Evolutionary conservation across 2,797 vertebrate genomes (phyloP).

Genomic region (Pangasius djambal): DNA sequence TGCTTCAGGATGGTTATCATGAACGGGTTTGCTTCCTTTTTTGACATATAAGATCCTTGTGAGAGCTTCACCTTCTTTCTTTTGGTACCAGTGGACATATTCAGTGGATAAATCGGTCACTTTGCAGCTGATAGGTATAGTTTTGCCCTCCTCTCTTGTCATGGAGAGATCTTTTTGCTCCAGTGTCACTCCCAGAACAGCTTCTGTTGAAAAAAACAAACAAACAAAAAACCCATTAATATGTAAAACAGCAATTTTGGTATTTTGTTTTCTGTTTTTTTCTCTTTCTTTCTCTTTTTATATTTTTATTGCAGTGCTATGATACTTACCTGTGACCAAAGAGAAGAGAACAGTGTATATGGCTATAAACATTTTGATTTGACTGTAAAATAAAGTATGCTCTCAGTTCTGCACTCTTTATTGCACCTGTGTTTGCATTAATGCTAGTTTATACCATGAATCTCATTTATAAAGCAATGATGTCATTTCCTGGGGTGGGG

Average conservation of each 20-base stretch:
- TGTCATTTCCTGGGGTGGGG: neutral
- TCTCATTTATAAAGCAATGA: constrained; percentile 1
- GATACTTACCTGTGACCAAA: constrained; percentile 20
- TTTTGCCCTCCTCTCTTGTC: neutral
- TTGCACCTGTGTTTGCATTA: neutral
- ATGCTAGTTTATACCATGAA: neutral
- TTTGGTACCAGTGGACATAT: constrained; percentile 18
- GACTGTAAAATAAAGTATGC: neutral
- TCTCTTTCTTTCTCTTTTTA: neutral
- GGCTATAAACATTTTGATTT: neutral
- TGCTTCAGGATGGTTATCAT: neutral
- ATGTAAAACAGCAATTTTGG: neutral
- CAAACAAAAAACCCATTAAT: neutral
- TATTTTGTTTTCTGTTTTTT: neutral
- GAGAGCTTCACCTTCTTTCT: constrained; percentile 9
- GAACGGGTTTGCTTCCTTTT: neutral
- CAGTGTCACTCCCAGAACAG: neutral
- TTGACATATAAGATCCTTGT: constrained; percentile 37
- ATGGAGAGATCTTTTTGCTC: neutral
- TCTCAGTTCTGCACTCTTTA: neutral
- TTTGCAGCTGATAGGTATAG: neutral
- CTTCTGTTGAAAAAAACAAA: neutral
- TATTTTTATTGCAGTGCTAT: neutral
- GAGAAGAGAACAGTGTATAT: neutral
- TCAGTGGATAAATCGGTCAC: neutral